phyloP scores from a whole-genome alignment of 1,140 invertebrate genomes.

The Pseudoatta argentina region DNA sequence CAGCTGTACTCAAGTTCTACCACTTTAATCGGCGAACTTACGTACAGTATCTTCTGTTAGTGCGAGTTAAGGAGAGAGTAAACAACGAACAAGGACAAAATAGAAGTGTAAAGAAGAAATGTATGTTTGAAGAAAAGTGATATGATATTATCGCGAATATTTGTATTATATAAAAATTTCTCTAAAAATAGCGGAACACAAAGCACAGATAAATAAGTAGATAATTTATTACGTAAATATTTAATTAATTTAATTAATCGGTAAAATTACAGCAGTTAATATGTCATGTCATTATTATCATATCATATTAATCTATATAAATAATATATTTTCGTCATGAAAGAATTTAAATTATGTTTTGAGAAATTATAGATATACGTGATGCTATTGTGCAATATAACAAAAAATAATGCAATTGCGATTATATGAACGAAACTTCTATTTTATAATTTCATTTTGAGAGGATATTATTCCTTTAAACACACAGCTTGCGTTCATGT shows the following conservation, averaged over 20 bases:
- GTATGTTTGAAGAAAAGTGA: neutral
- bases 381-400: neutral
- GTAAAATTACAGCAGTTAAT: conserved; percentile 4
- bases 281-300: neutral
- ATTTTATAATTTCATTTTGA: neutral
- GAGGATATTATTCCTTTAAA: neutral
- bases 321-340: neutral
- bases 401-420: neutral
- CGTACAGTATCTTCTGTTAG: neutral
- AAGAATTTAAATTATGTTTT: conserved; percentile 19
- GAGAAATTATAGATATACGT: neutral
- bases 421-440: neutral
- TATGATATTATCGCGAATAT: neutral
- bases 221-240: conserved; percentile 11
- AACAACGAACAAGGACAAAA: conserved; percentile 48
- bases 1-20: conserved; percentile 62
- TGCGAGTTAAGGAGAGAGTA: conserved; percentile 32
- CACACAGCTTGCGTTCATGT: neutral
- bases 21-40: conserved; percentile 48
- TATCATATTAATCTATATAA: conserved; percentile 17
- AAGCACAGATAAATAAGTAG: neutral
- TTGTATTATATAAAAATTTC: neutral
- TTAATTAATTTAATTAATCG: conserved; percentile 5
- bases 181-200: neutral
- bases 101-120: neutral